Percentiles rank a stretch among this genome's conserved stretches.
These are phyloP conservation scores for Dione juno DNA, from an alignment of 2,888 invertebrate genomes.

Conservation along the genomic window DNA sequence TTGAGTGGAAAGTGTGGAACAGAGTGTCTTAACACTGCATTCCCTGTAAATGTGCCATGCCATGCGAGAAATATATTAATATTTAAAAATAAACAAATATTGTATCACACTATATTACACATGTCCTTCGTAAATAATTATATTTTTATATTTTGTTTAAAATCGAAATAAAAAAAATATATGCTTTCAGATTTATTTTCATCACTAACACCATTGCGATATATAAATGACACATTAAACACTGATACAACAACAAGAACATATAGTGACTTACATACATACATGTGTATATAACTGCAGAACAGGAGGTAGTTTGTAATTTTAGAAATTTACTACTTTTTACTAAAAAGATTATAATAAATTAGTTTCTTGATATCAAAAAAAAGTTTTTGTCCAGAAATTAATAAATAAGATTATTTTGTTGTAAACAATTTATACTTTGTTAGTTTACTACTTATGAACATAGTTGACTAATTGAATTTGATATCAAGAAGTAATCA, in stretches of 20 bases:
- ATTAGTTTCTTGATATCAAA: neutral
- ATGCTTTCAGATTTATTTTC: constrained; percentile 26
- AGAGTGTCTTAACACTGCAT: neutral
- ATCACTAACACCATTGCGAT: constrained; percentile 23
- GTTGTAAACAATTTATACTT: neutral
- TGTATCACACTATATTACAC: too few species aligned
- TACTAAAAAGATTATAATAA: neutral
- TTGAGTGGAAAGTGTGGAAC: neutral
- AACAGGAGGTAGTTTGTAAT: constrained; percentile 34
- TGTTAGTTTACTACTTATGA: neutral
- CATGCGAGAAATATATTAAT: too few species aligned
- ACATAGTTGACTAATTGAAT: neutral
- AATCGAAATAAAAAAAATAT: neutral
- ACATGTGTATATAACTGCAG: constrained; percentile 33
- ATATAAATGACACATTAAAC: constrained; percentile 28
- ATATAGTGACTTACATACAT: constrained; percentile 24
- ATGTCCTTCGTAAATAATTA: too few species aligned
- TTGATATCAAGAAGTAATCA: constrained; percentile 12
- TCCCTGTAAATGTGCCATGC: too few species aligned
- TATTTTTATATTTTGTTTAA: too few species aligned
- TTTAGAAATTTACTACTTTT: neutral
- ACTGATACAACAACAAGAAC: constrained; percentile 41
- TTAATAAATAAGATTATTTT: neutral
- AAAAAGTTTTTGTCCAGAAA: neutral
- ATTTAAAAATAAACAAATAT: too few species aligned